Percentiles rank a stretch among this genome's conserved stretches.
Conservation (phyloP, 1,140 invertebrate genomes). For the Ceratina japonica region DNA sequence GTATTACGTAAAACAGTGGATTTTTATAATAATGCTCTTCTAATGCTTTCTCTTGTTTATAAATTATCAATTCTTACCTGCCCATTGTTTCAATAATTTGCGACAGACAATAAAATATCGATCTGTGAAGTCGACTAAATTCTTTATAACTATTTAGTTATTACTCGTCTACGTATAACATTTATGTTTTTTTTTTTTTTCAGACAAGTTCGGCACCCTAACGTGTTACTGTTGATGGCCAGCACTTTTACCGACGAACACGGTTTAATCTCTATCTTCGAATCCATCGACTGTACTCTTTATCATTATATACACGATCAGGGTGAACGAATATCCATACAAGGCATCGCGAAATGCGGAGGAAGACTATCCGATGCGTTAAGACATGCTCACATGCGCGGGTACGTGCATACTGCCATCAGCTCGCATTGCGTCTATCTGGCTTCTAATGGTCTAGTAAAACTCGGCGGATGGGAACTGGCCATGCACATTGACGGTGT, state of each 20-base stretch:
- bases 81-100: neutral
- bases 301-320: slow-evolving; percentile 71
- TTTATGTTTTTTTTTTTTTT: neutral
- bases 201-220: slow-evolving; percentile 71
- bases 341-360: slow-evolving; percentile 61
- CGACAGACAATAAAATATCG: neutral
- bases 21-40: too few relatives aligned
- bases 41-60: neutral
- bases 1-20: neutral
- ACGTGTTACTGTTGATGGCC: slow-evolving; percentile 69
- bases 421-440: slow-evolving; percentile 70
- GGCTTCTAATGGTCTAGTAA: slow-evolving; percentile 61
- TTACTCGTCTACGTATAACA: neutral
- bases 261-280: slow-evolving; percentile 69
- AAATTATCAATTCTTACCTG: neutral
- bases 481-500: slow-evolving; percentile 59
- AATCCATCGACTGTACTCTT: slow-evolving; percentile 69
- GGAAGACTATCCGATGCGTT: slow-evolving; percentile 67
- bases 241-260: slow-evolving; percentile 63
- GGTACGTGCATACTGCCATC: slow-evolving; percentile 68
- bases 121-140: neutral
- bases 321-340: slow-evolving; percentile 64
- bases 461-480: slow-evolving; percentile 73
- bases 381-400: slow-evolving; percentile 67
- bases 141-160: slow-evolving; percentile 6